Percentiles rank a stretch among this genome's conserved stretches.
Evolutionary conservation across 2,888 invertebrate genomes (phyloP).

Genomic region (Digitonthophagus gazella): DNA sequence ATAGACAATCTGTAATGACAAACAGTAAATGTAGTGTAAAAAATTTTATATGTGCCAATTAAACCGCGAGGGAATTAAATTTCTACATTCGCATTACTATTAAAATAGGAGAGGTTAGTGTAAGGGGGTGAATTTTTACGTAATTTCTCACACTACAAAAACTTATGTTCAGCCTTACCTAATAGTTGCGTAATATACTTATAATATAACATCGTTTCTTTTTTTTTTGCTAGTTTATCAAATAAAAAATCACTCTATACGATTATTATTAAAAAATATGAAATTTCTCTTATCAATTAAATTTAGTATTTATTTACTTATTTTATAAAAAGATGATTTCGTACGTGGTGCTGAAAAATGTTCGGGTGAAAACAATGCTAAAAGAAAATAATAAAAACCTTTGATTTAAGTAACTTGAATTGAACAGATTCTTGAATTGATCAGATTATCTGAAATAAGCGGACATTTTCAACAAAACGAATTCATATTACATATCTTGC

Average conservation of each 20-base stretch:
- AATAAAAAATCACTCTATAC: background rate
- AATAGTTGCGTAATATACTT: constrained; percentile 9
- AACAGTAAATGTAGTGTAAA: constrained; percentile 21
- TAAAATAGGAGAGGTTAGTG: background rate
- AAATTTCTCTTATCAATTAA: background rate
- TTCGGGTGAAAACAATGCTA: background rate
- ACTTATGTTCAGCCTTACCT: constrained; percentile 1
- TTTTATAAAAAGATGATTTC: background rate
- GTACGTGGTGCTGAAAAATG: background rate
- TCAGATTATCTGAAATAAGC: background rate
- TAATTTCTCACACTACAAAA: constrained; percentile 9
- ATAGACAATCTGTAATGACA: constrained; percentile 14
- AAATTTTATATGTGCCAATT: constrained; percentile 32
- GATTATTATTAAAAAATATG: background rate
- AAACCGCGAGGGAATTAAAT: constrained; percentile 1
- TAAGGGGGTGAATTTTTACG: background rate
- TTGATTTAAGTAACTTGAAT: background rate
- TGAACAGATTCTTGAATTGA: background rate
- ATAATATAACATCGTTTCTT: background rate
- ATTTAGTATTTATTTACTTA: background rate
- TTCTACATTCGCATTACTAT: background rate
- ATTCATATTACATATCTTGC: background rate
- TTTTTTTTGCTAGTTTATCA: background rate
- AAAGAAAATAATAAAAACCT: background rate
- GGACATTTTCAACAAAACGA: background rate